phyloP scores from a whole-genome alignment of 2,888 invertebrate species.

The Tineola bisselliella region DNA sequence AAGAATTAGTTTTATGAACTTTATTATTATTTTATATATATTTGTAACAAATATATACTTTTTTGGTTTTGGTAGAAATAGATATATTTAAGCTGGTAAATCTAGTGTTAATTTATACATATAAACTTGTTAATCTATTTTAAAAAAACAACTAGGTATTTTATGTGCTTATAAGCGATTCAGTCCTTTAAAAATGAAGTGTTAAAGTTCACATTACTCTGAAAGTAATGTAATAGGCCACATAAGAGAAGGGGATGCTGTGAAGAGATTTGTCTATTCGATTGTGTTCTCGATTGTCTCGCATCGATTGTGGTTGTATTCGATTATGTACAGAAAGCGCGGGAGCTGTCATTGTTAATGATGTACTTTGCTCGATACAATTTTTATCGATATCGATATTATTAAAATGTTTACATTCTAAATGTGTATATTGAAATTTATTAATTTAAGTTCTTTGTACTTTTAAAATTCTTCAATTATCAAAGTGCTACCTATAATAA shows the following conservation, averaged over 20 bases:
- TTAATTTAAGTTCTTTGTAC: too few relatives aligned
- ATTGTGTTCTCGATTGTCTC: slow-evolving; percentile 8
- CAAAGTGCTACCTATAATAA: too few relatives aligned
- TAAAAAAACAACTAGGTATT: too few relatives aligned
- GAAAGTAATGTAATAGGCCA: neutral
- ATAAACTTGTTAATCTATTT: neutral
- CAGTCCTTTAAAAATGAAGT: neutral
- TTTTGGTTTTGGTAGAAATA: too few relatives aligned
- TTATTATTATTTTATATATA: too few relatives aligned
- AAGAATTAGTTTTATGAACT: too few relatives aligned
- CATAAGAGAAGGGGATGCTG: neutral
- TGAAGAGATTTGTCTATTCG: slow-evolving; percentile 4
- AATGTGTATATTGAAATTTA: too few relatives aligned
- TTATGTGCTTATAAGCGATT: too few relatives aligned
- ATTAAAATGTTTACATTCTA: neutral
- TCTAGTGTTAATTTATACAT: too few relatives aligned
- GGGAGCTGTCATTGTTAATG: neutral
- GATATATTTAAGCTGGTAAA: too few relatives aligned
- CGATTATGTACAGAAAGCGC: slow-evolving; percentile 4
- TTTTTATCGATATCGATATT: neutral
- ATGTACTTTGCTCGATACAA: neutral
- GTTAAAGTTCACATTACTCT: neutral
- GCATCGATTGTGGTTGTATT: slow-evolving; percentile 9
- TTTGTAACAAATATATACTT: too few relatives aligned
- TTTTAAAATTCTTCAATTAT: too few relatives aligned